Percentiles rank a stretch among this genome's conserved stretches.
phyloP scores from a whole-genome alignment of 2,888 invertebrate genomes.

The Calameuta pallipes region DNA sequence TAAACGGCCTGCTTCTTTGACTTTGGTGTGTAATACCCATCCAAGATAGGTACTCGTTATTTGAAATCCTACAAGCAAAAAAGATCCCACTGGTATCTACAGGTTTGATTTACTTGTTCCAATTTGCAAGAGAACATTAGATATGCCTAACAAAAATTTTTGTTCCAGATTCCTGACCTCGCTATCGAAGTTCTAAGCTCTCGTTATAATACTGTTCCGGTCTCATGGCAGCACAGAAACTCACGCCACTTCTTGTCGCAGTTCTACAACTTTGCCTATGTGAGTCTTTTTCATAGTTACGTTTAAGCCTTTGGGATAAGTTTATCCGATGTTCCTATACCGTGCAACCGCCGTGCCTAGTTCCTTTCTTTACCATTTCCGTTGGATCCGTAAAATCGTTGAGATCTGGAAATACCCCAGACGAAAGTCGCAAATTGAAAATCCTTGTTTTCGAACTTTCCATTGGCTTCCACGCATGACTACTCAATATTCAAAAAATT shows the following conservation, averaged over 20 bases:
- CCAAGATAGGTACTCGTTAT: background rate
- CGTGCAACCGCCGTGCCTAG: background rate
- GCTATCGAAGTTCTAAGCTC: background rate
- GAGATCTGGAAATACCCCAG: slow-evolving; percentile 30
- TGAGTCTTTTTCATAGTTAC: slow-evolving; percentile 41
- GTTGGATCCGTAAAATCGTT: slow-evolving; percentile 23
- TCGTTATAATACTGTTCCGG: slow-evolving; percentile 23
- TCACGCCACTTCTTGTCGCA: slow-evolving; percentile 56
- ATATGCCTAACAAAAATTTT: slow-evolving; percentile 40
- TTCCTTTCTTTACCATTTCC: slow-evolving; percentile 26
- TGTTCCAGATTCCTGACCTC: slow-evolving; percentile 45
- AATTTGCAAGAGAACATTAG: background rate
- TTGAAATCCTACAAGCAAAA: background rate
- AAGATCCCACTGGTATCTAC: background rate
- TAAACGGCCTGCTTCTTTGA: background rate
- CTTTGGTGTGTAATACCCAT: background rate
- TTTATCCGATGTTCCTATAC: slow-evolving; percentile 10
- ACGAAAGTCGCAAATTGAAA: slow-evolving; percentile 52
- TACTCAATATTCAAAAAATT: background rate
- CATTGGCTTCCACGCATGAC: background rate
- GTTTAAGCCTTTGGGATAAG: background rate
- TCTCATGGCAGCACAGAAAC: slow-evolving; percentile 62
- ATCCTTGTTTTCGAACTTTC: slow-evolving; percentile 37
- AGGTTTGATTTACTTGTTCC: too few species aligned
- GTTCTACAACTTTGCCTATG: slow-evolving; percentile 60